Evolutionary conservation across 2,113 vertebrate genomes (phyloP).

Genomic region (Reinhardtius hippoglossoides): DNA sequence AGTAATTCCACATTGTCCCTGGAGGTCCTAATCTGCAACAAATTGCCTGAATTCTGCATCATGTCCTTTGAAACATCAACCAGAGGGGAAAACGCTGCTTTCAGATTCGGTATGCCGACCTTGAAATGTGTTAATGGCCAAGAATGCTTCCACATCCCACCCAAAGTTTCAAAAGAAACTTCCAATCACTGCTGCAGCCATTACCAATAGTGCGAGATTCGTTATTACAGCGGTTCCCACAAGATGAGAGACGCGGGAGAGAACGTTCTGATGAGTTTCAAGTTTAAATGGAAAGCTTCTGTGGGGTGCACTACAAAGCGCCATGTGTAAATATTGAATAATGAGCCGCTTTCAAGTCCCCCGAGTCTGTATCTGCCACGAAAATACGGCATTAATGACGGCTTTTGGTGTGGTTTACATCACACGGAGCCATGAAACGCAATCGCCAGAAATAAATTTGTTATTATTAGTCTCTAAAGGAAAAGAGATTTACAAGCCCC

Average conservation of each 20-base stretch:
- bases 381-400: constrained; percentile 66
- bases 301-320: constrained; percentile 77
- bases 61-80: constrained; percentile 39
- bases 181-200: constrained; percentile 40
- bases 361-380: constrained; percentile 70
- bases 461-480: constrained; percentile 77
- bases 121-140: constrained; percentile 54
- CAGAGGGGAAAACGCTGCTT: constrained; percentile 38
- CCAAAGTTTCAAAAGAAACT: constrained; percentile 62
- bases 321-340: constrained; percentile 81
- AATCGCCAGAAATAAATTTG: constrained; percentile 74
- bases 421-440: constrained; percentile 70
- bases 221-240: constrained; percentile 67
- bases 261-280: constrained; percentile 69
- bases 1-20: constrained; percentile 24
- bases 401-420: constrained; percentile 83
- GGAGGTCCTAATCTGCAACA: constrained; percentile 41
- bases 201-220: constrained; percentile 57
- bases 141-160: constrained; percentile 30
- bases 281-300: constrained; percentile 82
- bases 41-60: constrained; percentile 33
- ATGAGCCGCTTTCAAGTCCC: constrained; percentile 80
- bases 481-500: constrained; percentile 61
- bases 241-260: constrained; percentile 66
- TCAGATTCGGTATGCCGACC: constrained; percentile 37